Conservation (phyloP, 2,888 invertebrate species). For the Temnothorax rugatulus region DNA sequence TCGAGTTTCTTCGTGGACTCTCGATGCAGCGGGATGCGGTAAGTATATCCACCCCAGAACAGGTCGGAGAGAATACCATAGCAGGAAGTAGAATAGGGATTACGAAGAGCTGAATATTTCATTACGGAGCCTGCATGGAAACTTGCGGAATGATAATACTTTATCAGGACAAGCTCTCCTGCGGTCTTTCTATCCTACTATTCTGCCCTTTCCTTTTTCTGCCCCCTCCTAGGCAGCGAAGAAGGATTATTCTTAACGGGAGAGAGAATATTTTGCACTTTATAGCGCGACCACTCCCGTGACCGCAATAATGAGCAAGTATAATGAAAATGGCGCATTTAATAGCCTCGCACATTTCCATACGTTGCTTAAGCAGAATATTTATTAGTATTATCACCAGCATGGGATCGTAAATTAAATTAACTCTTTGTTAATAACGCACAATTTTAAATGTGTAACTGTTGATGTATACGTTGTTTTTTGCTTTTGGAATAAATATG, state of each 20-base stretch:
- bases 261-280: conserved; percentile 67
- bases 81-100: conserved; percentile 71
- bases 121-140: conserved; percentile 73
- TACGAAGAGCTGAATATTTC: conserved; percentile 76
- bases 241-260: conserved; percentile 70
- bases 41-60: conserved; percentile 60
- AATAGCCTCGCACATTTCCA: conserved; percentile 36
- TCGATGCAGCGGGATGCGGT: conserved; percentile 27
- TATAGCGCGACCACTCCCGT: conserved; percentile 22
- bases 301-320: conserved; percentile 42
- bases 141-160: conserved; percentile 75
- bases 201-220: conserved; percentile 26
- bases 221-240: conserved; percentile 25
- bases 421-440: conserved; percentile 30
- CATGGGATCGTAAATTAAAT: conserved; percentile 26
- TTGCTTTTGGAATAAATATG: background rate
- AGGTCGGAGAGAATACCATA: conserved; percentile 66
- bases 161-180: conserved; percentile 67
- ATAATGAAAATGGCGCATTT: conserved; percentile 51
- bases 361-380: conserved; percentile 37
- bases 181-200: conserved; percentile 57
- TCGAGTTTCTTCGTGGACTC: conserved; percentile 33
- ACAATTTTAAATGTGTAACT: background rate
- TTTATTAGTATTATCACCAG: conserved; percentile 38
- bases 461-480: no score